phyloP scores from a whole-genome alignment of 2,797 vertebrate species.

The Gymnopithys bicolor region DNA sequence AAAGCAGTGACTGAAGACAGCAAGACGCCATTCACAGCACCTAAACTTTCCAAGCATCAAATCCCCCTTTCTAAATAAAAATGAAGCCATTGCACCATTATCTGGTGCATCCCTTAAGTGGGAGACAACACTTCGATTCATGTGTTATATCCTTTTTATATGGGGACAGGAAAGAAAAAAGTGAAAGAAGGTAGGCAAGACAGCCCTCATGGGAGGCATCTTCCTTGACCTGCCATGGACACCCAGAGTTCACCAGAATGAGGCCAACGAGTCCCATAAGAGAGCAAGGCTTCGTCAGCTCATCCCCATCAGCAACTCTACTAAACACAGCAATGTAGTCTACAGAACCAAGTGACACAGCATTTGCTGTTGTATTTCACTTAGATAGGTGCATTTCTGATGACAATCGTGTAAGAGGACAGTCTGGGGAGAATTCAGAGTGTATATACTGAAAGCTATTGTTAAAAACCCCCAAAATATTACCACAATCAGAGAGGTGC shows the following conservation, averaged over 20 bases:
- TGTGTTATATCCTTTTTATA: background rate
- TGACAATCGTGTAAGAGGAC: background rate
- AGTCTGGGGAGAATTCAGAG: background rate
- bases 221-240: background rate
- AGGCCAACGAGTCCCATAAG: accelerated
- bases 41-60: background rate
- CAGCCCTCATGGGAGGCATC: background rate
- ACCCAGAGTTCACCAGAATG: background rate
- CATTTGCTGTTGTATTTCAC: background rate
- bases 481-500: background rate
- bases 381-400: background rate
- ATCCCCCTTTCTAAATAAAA: background rate
- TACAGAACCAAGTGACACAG: background rate
- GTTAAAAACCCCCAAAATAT: background rate
- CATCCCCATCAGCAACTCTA: background rate
- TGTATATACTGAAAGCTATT: background rate
- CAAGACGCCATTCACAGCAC: background rate
- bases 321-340: accelerated
- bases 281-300: background rate
- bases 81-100: accelerated
- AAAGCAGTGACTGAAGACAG: background rate
- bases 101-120: background rate
- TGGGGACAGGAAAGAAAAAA: background rate
- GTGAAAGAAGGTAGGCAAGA: background rate
- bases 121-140: background rate